A percentile compares a stretch with the other conserved stretches of the same genome.
These are phyloP conservation scores for Aphrocallistes beatrix DNA, from an alignment of 37 sponge, comb jelly and placozoan genomes.

Conservation along the genomic window DNA sequence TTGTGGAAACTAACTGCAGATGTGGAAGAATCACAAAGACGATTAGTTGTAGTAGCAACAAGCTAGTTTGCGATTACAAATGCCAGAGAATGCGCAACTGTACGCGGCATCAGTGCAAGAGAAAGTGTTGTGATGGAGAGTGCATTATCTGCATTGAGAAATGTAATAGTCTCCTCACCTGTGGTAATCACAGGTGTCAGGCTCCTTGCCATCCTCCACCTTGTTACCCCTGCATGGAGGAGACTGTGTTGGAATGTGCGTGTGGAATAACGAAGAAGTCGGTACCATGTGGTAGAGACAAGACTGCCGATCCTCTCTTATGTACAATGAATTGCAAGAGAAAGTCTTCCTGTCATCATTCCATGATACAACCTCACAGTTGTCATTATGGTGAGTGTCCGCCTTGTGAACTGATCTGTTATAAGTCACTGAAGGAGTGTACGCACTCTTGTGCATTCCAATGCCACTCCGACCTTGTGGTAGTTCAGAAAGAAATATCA, in stretches of 20 bases:
- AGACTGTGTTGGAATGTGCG: slow-evolving; percentile 42
- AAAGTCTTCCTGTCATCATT: background rate
- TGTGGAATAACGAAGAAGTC: slow-evolving; percentile 50
- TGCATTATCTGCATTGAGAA: slow-evolving; percentile 73
- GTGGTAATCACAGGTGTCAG: slow-evolving; percentile 79
- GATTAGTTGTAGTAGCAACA: slow-evolving; percentile 47
- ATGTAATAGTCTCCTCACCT: slow-evolving; percentile 56
- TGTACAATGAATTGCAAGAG: slow-evolving; percentile 50
- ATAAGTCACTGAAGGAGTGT: slow-evolving; percentile 41
- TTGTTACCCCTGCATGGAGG: slow-evolving; percentile 79
- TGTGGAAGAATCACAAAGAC: slow-evolving; percentile 58
- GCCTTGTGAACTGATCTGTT: slow-evolving; percentile 53
- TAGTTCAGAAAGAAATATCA: background rate
- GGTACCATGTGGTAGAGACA: slow-evolving; percentile 69
- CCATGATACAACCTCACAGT: slow-evolving; percentile 34
- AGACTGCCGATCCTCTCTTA: slow-evolving; percentile 44
- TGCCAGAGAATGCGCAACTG: slow-evolving; percentile 59
- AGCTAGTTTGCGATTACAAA: slow-evolving; percentile 66
- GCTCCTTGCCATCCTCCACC: slow-evolving; percentile 68
- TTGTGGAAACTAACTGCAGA: slow-evolving; percentile 40
- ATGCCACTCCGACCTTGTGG: slow-evolving; percentile 49
- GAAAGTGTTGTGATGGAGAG: slow-evolving; percentile 86
- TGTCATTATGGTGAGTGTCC: slow-evolving; percentile 73
- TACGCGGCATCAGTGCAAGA: slow-evolving; percentile 73
- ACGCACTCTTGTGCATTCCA: slow-evolving; percentile 37